Percentiles rank a stretch among this genome's conserved stretches.
These are phyloP conservation scores for silkworm (Bombyx mori) DNA, from an alignment of 1,140 invertebrate species.

Conservation along the genomic window ASM3026992v2 NC_085120.1:5420501-5421000, in stretches of 20 bases:
- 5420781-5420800: constrained; percentile 2
- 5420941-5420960: constrained; percentile 11
- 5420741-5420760: constrained; percentile 1
- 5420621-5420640: no score
- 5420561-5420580: no score
- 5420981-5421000: no score
- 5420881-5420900: constrained; percentile 23
- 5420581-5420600: no score
- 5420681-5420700: no score
- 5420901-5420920: constrained; percentile 13
- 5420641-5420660: no score
- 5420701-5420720: neutral
- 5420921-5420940: constrained; percentile 15
- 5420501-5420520: no score
- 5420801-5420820: constrained; percentile 8
- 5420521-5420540: no score
- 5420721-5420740: neutral
- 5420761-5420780: constrained; percentile 2
- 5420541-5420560: no score
- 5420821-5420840: constrained; percentile 6
- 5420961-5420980: neutral
- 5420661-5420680: no score
- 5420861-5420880: constrained; percentile 21
- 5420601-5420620: no score
- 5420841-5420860: constrained; percentile 11